Conservation (phyloP, 2,888 invertebrate genomes). For the Meteorus cinctellus region DNA sequence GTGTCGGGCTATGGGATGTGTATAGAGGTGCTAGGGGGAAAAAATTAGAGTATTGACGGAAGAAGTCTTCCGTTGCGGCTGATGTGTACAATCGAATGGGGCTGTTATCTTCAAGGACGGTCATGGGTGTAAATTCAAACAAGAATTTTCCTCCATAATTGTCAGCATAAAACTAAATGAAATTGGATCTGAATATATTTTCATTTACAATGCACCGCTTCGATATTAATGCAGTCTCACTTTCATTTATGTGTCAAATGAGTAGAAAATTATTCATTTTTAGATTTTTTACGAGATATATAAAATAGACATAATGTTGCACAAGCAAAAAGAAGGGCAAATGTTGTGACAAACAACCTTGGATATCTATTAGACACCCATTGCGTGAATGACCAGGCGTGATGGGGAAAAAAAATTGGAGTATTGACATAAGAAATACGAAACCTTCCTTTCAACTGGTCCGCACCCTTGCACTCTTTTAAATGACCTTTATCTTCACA, state of each 20-base stretch:
- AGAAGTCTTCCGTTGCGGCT: constrained; percentile 48
- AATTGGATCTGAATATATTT: no score
- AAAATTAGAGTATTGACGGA: constrained; percentile 53
- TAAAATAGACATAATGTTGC: neutral
- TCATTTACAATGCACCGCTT: no score
- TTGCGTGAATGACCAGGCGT: neutral
- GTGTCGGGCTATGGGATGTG: constrained; percentile 46
- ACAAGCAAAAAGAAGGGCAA: neutral
- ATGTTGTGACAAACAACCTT: constrained; percentile 6
- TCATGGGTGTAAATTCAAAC: neutral
- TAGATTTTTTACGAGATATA: neutral
- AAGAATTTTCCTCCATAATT: neutral
- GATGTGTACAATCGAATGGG: neutral
- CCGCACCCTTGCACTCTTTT: neutral
- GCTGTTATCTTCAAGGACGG: neutral
- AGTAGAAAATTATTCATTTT: neutral
- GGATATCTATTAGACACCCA: constrained; percentile 5
- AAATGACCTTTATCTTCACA: neutral
- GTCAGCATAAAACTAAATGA: no score
- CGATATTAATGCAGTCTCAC: neutral
- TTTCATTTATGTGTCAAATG: neutral
- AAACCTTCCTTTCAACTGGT: neutral
- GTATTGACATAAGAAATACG: neutral
- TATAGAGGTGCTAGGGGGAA: constrained; percentile 68
- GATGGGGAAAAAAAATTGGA: neutral